Evolutionary conservation across 2,113 vertebrate genomes (phyloP).

Genomic region (Lepus timidus): DNA sequence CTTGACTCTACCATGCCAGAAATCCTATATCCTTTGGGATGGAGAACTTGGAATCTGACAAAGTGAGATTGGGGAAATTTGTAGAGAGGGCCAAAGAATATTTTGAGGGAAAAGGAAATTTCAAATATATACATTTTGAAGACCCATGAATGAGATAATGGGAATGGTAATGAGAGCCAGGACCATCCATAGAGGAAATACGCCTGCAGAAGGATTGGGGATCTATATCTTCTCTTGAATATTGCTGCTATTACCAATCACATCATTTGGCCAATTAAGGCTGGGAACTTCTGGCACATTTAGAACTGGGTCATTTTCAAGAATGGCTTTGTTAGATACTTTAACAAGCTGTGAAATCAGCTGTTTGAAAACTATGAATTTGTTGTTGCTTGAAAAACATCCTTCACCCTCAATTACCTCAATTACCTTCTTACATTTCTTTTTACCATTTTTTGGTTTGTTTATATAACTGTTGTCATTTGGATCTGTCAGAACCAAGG

Average conservation of each 20-base stretch:
- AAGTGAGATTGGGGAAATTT: neutral
- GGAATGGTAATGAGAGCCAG: neutral
- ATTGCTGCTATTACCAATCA: neutral
- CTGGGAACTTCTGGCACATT: neutral
- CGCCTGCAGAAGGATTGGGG: rapidly evolving
- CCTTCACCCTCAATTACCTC: too few relatives aligned
- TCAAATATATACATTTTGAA: neutral
- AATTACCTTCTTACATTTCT: neutral
- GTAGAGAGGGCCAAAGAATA: neutral
- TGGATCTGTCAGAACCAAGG: neutral
- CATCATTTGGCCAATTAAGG: neutral
- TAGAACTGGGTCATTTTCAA: neutral
- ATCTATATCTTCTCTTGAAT: neutral
- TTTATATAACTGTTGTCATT: neutral
- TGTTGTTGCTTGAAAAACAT: neutral
- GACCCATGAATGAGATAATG: neutral
- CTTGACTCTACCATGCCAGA: neutral
- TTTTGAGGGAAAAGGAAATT: neutral
- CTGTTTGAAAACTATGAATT: neutral
- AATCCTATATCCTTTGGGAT: neutral
- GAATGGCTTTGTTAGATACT: neutral
- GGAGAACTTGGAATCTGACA: neutral
- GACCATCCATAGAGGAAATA: neutral
- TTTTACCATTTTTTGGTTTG: neutral
- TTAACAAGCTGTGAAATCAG: neutral